Evolutionary conservation across 2,888 invertebrate genomes (phyloP).

Genomic region (Fragum sueziense): DNA sequence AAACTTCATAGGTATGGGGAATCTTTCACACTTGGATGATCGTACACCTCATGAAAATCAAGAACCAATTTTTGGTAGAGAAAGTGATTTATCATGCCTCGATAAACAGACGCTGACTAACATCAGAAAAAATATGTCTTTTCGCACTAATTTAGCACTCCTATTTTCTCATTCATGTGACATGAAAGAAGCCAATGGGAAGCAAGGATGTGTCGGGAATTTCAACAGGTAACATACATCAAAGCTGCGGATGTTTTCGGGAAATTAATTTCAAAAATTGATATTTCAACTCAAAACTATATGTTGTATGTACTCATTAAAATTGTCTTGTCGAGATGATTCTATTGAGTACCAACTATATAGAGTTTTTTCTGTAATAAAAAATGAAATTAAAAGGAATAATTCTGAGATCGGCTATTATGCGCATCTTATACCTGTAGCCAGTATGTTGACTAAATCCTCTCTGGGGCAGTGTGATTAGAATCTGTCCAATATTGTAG

Average conservation of each 20-base stretch:
- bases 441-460: constrained; percentile 51
- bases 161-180: constrained; percentile 39
- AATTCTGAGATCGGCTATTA: too few relatives aligned
- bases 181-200: constrained; percentile 26
- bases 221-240: too few relatives aligned
- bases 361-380: too few relatives aligned
- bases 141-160: constrained; percentile 43
- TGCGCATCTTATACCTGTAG: too few relatives aligned
- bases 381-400: too few relatives aligned
- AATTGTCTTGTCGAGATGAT: too few relatives aligned
- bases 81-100: constrained; percentile 48
- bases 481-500: constrained; percentile 20
- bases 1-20: constrained; percentile 25
- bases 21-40: constrained; percentile 40
- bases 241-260: too few relatives aligned
- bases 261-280: too few relatives aligned
- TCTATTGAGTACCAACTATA: too few relatives aligned
- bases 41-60: constrained; percentile 43
- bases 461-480: constrained; percentile 18
- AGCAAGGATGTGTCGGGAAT: constrained; percentile 10
- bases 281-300: too few relatives aligned
- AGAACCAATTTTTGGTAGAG: constrained; percentile 53
- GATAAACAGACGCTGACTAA: constrained; percentile 42
- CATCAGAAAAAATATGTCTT: constrained; percentile 29
- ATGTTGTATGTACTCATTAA: too few relatives aligned